These are phyloP conservation scores for Sterna hirundo DNA, from an alignment of 2,113 vertebrate species.

Conservation along the genomic window DNA sequence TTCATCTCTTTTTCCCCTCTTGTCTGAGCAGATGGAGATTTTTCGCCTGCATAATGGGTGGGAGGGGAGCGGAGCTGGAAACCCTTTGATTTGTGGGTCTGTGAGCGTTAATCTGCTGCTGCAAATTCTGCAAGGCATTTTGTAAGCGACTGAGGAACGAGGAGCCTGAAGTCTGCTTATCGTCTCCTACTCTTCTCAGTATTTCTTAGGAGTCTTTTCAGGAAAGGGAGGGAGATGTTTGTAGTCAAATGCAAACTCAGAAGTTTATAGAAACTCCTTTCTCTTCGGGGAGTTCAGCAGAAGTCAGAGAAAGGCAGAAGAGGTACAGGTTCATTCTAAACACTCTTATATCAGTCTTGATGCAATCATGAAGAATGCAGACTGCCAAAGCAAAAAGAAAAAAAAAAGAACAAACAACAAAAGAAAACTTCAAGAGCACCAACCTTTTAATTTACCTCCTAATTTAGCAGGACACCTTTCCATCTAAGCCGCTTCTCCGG, in stretches of 20 bases:
- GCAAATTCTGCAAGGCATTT: neutral
- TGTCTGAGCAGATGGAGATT: neutral
- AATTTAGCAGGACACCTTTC: neutral
- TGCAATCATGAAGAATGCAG: neutral
- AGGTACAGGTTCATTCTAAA: neutral
- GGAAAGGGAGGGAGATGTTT: neutral
- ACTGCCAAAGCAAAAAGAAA: neutral
- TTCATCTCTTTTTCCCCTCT: neutral
- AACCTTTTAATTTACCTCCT: neutral
- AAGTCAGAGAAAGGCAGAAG: neutral
- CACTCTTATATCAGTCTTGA: neutral
- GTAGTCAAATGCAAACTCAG: neutral
- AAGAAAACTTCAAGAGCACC: neutral
- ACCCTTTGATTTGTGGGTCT: conserved; percentile 3
- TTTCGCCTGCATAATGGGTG: neutral
- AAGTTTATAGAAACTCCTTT: neutral
- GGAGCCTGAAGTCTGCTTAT: neutral
- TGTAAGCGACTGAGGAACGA: neutral
- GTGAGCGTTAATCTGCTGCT: conserved; percentile 22
- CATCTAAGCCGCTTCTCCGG: neutral
- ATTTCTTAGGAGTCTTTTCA: neutral
- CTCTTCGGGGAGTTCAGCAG: neutral
- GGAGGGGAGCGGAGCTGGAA: neutral
- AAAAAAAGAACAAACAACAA: neutral
- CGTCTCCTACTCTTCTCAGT: neutral